A percentile compares a stretch with the other conserved stretches of the same genome.
Evolutionary conservation across 2,113 vertebrate species (phyloP).

Genomic region (Dermatemys mawii): DNA sequence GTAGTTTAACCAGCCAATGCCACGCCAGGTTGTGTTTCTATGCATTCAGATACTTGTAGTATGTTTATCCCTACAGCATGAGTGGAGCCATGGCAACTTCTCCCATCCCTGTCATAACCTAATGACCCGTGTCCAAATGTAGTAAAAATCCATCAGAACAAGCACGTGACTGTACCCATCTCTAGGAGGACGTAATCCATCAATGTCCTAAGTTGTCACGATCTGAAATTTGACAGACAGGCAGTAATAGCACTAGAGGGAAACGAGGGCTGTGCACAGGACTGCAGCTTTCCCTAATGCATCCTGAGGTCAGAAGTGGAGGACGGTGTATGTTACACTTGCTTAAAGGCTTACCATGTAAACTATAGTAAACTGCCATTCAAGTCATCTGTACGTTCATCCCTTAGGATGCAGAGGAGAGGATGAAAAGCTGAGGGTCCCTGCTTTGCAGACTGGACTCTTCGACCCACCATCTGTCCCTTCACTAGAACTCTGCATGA

Average conservation of each 20-base stretch:
- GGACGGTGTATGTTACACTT: neutral
- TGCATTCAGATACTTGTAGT: no score
- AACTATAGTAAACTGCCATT: neutral
- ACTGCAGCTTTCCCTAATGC: neutral
- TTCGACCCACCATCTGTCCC: neutral
- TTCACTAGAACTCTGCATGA: neutral
- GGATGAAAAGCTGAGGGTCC: neutral
- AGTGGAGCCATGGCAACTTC: no score
- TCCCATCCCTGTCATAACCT: no score
- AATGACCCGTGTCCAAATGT: no score
- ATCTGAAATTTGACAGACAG: neutral
- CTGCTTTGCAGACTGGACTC: neutral
- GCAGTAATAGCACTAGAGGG: neutral
- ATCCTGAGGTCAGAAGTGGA: neutral
- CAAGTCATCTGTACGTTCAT: neutral
- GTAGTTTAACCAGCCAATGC: neutral
- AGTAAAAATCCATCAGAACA: no score
- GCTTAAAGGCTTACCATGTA: neutral
- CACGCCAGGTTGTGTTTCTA: no score
- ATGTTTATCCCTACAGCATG: no score
- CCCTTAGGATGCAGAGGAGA: no score
- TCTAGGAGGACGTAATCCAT: no score
- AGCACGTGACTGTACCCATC: no score
- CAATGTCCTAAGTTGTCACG: neutral
- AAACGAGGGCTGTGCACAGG: fast-evolving